These are phyloP conservation scores for Dasyurus viverrinus DNA, from an alignment of 2,113 vertebrate genomes.

Conservation along the genomic window DNA sequence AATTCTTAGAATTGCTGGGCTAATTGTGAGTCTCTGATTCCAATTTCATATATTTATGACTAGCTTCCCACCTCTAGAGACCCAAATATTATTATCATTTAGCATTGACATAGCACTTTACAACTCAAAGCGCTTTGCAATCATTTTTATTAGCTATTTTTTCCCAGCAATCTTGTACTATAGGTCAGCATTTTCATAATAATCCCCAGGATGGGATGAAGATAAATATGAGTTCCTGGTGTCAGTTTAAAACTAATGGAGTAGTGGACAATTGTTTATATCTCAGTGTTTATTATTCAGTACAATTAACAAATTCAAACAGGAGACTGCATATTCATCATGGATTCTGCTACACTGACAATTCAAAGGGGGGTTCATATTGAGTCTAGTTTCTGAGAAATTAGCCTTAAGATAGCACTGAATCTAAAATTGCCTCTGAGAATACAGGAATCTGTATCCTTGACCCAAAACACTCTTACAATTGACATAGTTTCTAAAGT, in stretches of 20 bases:
- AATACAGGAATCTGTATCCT: background rate
- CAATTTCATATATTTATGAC: slow-evolving; percentile 26
- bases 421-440: background rate
- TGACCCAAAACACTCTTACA: slow-evolving; percentile 55
- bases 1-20: slow-evolving; percentile 38
- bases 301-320: slow-evolving; percentile 11
- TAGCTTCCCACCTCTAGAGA: slow-evolving; percentile 9
- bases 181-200: background rate
- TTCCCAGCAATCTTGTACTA: background rate
- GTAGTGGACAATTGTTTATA: slow-evolving; percentile 19
- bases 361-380: slow-evolving; percentile 49
- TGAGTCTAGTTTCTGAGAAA: slow-evolving; percentile 50
- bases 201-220: slow-evolving; percentile 41
- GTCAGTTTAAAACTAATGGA: slow-evolving; percentile 27
- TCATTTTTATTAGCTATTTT: slow-evolving; percentile 5
- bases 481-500: slow-evolving; percentile 69
- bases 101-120: slow-evolving; percentile 44
- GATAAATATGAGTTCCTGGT: slow-evolving; percentile 52
- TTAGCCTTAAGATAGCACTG: background rate
- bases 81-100: slow-evolving; percentile 40
- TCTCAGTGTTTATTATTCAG: slow-evolving; percentile 8
- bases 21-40: slow-evolving; percentile 26
- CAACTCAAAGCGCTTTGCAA: slow-evolving; percentile 31
- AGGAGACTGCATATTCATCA: slow-evolving; percentile 35
- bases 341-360: slow-evolving; percentile 45